Evolutionary conservation across 2,888 invertebrate genomes (phyloP).

Genomic region (Rhopalosiphum nymphaeae): DNA sequence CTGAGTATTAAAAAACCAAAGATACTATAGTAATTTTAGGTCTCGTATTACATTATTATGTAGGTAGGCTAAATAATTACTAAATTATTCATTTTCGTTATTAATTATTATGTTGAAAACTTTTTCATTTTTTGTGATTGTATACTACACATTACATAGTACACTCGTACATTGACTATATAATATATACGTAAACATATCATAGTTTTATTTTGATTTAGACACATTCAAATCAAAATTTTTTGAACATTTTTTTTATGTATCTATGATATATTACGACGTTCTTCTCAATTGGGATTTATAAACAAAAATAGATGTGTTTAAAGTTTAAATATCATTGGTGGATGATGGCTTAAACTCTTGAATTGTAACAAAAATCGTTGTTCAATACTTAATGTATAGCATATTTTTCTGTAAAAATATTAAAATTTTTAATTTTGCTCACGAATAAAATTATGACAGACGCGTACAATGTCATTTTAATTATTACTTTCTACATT

Average conservation of each 20-base stretch:
- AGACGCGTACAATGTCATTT: not conserved
- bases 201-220: conserved; percentile 33
- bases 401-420: not conserved
- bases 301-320: conserved; percentile 20
- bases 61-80: not conserved
- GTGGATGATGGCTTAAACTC: not conserved
- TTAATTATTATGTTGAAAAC: not conserved
- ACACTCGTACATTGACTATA: not conserved
- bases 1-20: not conserved
- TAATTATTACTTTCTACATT: not conserved
- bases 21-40: not conserved
- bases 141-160: not conserved
- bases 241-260: not conserved
- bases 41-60: not conserved
- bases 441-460: not conserved
- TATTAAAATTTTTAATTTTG: not conserved
- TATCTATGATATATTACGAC: not conserved
- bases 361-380: not conserved
- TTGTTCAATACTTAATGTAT: not conserved
- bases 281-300: not conserved
- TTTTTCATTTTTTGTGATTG: not conserved
- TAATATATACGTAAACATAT: not conserved
- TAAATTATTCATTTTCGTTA: not conserved
- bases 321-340: conserved; percentile 2
- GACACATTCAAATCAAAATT: conserved; percentile 17